Conservation (phyloP, 2,888 invertebrate genomes). For the Unio delphinus region DNA sequence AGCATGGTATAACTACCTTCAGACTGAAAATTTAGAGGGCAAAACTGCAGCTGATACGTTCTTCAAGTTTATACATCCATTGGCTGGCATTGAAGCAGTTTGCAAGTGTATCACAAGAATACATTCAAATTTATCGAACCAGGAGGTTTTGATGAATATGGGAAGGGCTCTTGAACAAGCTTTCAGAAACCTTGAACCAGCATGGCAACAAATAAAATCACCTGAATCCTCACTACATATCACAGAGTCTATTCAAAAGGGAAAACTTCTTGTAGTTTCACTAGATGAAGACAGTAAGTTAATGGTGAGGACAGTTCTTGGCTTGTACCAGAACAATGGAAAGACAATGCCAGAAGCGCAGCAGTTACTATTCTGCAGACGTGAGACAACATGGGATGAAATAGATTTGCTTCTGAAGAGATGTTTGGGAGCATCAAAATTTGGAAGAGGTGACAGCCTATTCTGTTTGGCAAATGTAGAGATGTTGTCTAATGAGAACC, state of each 20-base stretch:
- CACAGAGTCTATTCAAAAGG: constrained; percentile 29
- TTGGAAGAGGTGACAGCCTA: constrained; percentile 7
- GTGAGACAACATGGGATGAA: too few species aligned
- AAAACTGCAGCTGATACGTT: neutral
- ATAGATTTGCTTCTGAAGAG: constrained; percentile 32
- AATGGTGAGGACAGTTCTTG: constrained; percentile 36
- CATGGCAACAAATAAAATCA: too few species aligned
- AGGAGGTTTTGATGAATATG: constrained; percentile 11
- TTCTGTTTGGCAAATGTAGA: constrained; percentile 47
- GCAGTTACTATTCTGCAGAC: too few species aligned
- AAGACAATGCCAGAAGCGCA: constrained; percentile 32
- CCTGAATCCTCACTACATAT: too few species aligned
- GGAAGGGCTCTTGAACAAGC: constrained; percentile 21
- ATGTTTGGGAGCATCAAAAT: constrained; percentile 21
- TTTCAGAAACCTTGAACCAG: too few species aligned
- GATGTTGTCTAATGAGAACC: constrained; percentile 34
- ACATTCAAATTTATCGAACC: neutral
- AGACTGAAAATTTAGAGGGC: neutral
- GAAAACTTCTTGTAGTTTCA: constrained; percentile 29
- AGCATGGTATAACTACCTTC: constrained; percentile 25
- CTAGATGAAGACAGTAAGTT: constrained; percentile 34
- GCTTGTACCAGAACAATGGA: constrained; percentile 36
- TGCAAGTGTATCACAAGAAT: too few species aligned
- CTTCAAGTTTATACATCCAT: too few species aligned
- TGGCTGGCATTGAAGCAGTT: too few species aligned